Conservation (phyloP, 2,797 vertebrate genomes). For the Taeniopygia guttata region DNA sequence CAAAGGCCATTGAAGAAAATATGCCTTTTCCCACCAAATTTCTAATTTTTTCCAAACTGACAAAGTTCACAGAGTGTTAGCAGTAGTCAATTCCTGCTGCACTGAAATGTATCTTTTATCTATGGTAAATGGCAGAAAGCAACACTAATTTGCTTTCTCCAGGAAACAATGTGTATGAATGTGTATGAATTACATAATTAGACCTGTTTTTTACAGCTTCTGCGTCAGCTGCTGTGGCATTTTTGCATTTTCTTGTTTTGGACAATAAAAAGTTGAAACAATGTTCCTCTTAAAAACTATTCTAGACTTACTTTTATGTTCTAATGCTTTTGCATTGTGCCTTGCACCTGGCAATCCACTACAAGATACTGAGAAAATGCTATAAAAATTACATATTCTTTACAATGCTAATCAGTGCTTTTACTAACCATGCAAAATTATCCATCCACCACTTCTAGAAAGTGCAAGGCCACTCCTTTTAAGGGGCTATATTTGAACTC, state of each 20-base stretch:
- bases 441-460: not conserved
- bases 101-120: not conserved
- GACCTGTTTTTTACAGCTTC: not conserved
- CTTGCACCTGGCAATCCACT: slow-evolving; percentile 12
- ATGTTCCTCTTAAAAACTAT: slow-evolving; percentile 1
- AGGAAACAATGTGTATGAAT: not conserved
- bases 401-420: not conserved
- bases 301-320: not conserved
- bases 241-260: slow-evolving; percentile 34
- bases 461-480: not conserved
- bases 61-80: not conserved
- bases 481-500: not conserved
- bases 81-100: not conserved
- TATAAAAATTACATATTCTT: not conserved
- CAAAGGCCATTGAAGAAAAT: not conserved
- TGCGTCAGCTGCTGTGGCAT: slow-evolving; percentile 22
- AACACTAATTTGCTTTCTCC: not conserved
- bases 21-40: not conserved
- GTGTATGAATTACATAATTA: not conserved
- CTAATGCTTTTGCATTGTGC: slow-evolving; percentile 4
- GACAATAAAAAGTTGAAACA: slow-evolving; percentile 11
- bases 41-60: not conserved
- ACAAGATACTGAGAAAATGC: not conserved
- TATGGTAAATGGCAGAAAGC: not conserved
- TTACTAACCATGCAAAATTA: not conserved